A percentile compares a stretch with the other conserved stretches of the same genome.
These are phyloP conservation scores for Clarias pachynema DNA, from an alignment of 2,797 vertebrate genomes.

Conservation along the genomic window DNA sequence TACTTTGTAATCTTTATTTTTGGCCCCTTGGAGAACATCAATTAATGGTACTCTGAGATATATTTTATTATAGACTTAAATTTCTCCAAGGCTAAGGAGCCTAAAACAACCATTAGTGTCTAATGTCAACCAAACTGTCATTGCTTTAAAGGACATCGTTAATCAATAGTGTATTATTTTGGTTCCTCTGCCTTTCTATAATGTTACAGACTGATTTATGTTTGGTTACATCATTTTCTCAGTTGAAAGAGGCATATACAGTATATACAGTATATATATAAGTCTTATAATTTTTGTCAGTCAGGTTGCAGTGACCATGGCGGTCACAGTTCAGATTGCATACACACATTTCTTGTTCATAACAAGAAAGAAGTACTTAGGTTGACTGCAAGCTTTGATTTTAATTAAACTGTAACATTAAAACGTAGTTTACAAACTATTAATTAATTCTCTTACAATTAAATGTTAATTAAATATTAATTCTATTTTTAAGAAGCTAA, in stretches of 20 bases:
- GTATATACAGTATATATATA: not conserved
- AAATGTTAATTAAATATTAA: not conserved
- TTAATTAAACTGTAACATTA: not conserved
- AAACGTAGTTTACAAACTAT: not conserved
- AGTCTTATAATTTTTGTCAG: not conserved
- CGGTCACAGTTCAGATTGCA: not conserved
- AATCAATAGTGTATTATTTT: not conserved
- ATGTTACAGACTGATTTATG: not conserved
- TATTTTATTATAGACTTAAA: not conserved
- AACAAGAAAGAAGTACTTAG: not conserved
- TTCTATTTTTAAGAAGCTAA: not conserved
- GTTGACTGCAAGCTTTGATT: too few relatives aligned
- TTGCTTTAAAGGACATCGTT: slow-evolving; percentile 3
- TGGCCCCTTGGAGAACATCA: not conserved
- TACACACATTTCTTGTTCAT: not conserved
- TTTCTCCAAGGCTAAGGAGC: not conserved
- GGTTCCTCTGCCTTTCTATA: not conserved
- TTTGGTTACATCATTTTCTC: not conserved
- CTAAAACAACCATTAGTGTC: slow-evolving; percentile 7
- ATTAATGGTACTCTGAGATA: not conserved
- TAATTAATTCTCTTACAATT: not conserved
- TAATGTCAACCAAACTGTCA: slow-evolving; percentile 12
- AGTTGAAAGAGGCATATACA: not conserved
- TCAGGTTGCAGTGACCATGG: not conserved
- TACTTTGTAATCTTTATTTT: not conserved